Evolutionary conservation across 2,797 vertebrate species (phyloP), one percentile per base, ranked within the genome.

Genomic region (Picus viridis): DNA sequence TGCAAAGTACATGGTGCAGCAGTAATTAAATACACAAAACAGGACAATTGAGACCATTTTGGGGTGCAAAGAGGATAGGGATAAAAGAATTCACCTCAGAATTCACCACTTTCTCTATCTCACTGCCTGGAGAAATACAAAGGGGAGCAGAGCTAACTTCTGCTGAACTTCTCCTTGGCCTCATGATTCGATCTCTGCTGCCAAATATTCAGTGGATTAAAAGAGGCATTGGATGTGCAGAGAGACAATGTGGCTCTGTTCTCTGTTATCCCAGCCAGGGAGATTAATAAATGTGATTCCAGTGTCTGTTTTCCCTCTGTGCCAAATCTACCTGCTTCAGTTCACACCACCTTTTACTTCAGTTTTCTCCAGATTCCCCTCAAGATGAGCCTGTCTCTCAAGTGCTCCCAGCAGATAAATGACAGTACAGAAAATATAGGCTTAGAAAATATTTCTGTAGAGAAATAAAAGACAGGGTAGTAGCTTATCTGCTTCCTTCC

Each of bases 381-480:
- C 58, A 34, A 86, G 83, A 84, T 29, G 56, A 90, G 63, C 72
- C 54, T 70, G 47, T 73, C 57, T 71, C 64, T 86, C 64, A 30
- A 54, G 39, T 9, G 58, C 39, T 90, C 63, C 59, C 70, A 76
- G 58, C 65, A 92, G 59, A 69, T 49, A 59, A 75, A 70, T 36
- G 72, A 39, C 64, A 83, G 54, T 16, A 39, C 18, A 26, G 27
- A 76, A 85, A 75, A n/a, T 17, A 16, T 43, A 54, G 63, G 20
- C 41, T 67, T 24, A 14, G 56, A 39, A 56, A 72, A 73, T 61
- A 54, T 65, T 73, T 86, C 67, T 89, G 54, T 49, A 68, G 57
- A 92, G 88, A 93, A 90, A 87, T 59, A 30, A 96, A 92, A 92
- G 82, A 36, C 84, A 56, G 39, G 27, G 61, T n/a, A 91, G 41